These are phyloP conservation scores for Achroia grisella DNA, from an alignment of 1,140 invertebrate species.

Conservation along the genomic window DNA sequence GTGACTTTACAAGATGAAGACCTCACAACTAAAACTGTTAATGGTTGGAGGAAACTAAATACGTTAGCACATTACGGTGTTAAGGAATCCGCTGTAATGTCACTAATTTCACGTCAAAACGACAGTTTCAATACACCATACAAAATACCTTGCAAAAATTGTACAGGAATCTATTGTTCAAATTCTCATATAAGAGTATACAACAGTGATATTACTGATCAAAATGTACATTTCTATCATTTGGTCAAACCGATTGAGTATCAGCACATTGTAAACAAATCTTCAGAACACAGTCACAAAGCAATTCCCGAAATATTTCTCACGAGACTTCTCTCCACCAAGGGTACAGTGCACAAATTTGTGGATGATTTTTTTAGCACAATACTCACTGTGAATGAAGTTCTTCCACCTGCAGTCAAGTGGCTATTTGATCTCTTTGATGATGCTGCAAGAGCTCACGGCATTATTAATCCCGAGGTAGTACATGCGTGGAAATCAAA, in stretches of 20 bases:
- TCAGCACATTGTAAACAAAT: slow-evolving; percentile 77
- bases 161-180: slow-evolving; percentile 83
- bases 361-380: slow-evolving; percentile 96
- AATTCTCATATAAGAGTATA: slow-evolving; percentile 86
- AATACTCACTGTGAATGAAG: slow-evolving; percentile 90
- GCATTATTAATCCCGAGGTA: slow-evolving; percentile 88
- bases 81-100: slow-evolving; percentile 95
- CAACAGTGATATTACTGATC: slow-evolving; percentile 84
- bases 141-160: slow-evolving; percentile 88
- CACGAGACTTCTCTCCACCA: slow-evolving; percentile 92
- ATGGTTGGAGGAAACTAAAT: slow-evolving; percentile 93
- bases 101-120: slow-evolving; percentile 90
- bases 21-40: slow-evolving; percentile 90
- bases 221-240: slow-evolving; percentile 85
- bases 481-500: slow-evolving; percentile 98
- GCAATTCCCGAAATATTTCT: slow-evolving; percentile 97
- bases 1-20: slow-evolving; percentile 95
- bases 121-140: slow-evolving; percentile 86
- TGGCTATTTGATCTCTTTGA: slow-evolving; percentile 97
- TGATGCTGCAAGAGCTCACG: slow-evolving; percentile 88
- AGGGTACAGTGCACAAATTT: slow-evolving; percentile 97
- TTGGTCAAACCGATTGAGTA: slow-evolving; percentile 89
- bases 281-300: slow-evolving; percentile 87
- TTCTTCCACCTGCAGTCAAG: slow-evolving; percentile 93
- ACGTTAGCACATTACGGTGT: slow-evolving; percentile 95